Conservation (phyloP, 2,888 invertebrate genomes). For the Pristionchus exspectatus region DNA sequence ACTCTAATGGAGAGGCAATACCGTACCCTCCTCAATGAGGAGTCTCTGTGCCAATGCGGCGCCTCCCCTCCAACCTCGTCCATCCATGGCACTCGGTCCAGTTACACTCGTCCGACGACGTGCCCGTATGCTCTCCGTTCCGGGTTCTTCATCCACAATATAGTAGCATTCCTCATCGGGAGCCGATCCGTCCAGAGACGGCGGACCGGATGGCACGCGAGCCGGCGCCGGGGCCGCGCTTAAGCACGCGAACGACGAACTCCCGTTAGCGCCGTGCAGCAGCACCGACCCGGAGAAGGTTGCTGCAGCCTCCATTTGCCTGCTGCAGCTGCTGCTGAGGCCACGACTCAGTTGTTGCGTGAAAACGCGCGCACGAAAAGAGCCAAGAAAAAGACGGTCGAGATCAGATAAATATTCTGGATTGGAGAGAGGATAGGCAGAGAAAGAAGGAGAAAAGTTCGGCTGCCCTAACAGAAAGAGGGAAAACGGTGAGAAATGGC, state of each 20-base stretch:
- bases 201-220: not conserved
- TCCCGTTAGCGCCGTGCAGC: slow-evolving; percentile 34
- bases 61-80: slow-evolving; percentile 31
- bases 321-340: slow-evolving; percentile 9
- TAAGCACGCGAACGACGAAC: not conserved
- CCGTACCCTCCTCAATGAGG: slow-evolving; percentile 20
- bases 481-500: not conserved
- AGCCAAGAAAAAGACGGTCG: not conserved
- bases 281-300: not conserved
- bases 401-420: slow-evolving; percentile 14
- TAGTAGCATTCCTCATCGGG: slow-evolving; percentile 22
- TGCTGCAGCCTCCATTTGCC: not conserved
- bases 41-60: not conserved
- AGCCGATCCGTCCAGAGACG: not conserved
- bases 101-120: not conserved
- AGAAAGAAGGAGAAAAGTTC: not conserved
- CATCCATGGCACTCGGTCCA: not conserved
- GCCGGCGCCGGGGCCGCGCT: not conserved
- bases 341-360: not conserved
- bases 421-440: not conserved
- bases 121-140: not conserved
- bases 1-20: not conserved
- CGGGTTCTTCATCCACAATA: slow-evolving; percentile 3
- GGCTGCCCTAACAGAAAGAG: not conserved
- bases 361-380: not conserved